Percentiles rank a stretch among this genome's conserved stretches.
phyloP scores from a whole-genome alignment of 1,140 invertebrate species.

The Penaeus vannamei region DNA sequence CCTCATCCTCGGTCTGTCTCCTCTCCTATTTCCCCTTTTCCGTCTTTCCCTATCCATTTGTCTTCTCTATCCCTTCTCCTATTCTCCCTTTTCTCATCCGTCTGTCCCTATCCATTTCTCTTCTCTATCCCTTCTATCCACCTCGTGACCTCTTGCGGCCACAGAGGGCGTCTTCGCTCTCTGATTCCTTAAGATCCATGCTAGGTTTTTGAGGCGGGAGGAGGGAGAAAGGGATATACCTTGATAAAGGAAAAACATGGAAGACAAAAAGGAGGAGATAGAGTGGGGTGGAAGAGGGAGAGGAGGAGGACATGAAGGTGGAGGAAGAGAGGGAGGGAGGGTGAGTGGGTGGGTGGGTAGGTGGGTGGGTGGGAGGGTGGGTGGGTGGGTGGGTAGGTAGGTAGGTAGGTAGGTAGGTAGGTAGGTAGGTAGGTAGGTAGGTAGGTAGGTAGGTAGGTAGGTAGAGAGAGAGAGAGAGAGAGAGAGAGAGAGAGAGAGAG shows the following conservation, averaged over 20 bases:
- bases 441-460: too few species aligned
- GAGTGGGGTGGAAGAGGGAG: not conserved
- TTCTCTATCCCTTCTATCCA: not conserved
- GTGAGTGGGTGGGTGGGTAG: accelerated
- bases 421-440: too few species aligned
- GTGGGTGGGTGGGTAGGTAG: too few species aligned
- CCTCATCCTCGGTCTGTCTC: not conserved
- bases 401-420: too few species aligned
- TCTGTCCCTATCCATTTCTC: not conserved
- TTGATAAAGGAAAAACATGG: not conserved
- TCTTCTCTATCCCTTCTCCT: not conserved
- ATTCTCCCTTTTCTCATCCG: not conserved
- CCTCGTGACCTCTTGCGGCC: not conserved
- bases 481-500: too few species aligned
- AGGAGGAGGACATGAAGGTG: constrained; percentile 22
- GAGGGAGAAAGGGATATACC: too few species aligned
- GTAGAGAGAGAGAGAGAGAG: too few species aligned
- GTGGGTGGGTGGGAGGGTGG: too few species aligned
- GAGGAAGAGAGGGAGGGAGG: not conserved
- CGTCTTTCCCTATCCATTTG: not conserved
- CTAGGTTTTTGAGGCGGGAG: too few species aligned
- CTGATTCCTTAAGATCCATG: not conserved
- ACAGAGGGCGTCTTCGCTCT: not conserved
- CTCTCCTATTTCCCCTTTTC: not conserved
- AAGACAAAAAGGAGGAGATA: not conserved